phyloP scores from a whole-genome alignment of 2,797 vertebrate genomes.

The Melanotaenia maccullochi region DNA sequence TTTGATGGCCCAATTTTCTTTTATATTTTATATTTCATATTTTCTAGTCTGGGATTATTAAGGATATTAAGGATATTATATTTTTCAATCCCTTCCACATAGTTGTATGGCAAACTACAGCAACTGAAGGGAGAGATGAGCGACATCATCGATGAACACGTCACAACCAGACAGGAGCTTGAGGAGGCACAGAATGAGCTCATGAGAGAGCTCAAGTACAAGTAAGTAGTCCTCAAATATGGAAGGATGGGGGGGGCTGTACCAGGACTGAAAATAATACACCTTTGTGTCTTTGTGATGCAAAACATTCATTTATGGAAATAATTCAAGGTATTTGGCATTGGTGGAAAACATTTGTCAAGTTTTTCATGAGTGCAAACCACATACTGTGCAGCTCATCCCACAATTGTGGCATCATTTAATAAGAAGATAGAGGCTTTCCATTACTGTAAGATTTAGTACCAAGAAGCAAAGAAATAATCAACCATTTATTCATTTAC shows the following conservation, averaged over 20 bases:
- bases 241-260: too few relatives aligned
- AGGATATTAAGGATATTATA: neutral
- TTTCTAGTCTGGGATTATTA: neutral
- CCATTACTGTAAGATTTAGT: too few relatives aligned
- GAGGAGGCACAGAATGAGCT: constrained; percentile 96
- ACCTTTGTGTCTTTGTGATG: too few relatives aligned
- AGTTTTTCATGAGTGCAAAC: too few relatives aligned
- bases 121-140: constrained; percentile 92
- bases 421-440: too few relatives aligned
- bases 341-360: neutral
- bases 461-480: too few relatives aligned
- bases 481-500: too few relatives aligned
- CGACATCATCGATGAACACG: constrained; percentile 93
- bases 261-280: too few relatives aligned
- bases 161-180: constrained; percentile 93
- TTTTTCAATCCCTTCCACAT: constrained; percentile 15
- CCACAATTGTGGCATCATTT: too few relatives aligned
- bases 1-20: too few relatives aligned
- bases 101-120: constrained; percentile 95
- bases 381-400: too few relatives aligned
- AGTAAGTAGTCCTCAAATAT: constrained; percentile 79
- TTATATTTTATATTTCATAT: neutral
- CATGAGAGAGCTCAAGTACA: constrained; percentile 97
- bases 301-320: neutral
- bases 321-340: neutral